These are phyloP conservation scores for Telenomus remus DNA, from an alignment of 1,140 invertebrate species.

Conservation along the genomic window DNA sequence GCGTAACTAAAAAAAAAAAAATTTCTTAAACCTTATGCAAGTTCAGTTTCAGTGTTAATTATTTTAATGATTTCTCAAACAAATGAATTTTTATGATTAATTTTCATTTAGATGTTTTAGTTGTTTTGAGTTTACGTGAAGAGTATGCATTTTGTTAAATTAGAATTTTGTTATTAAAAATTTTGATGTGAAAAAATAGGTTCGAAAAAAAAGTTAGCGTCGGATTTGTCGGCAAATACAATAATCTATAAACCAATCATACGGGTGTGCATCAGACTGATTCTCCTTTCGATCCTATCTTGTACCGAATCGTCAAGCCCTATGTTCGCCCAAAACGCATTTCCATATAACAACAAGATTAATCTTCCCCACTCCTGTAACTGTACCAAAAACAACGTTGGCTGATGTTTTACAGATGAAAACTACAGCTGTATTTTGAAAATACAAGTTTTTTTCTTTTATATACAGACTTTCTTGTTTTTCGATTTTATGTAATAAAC, in stretches of 20 bases:
- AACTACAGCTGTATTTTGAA: background rate
- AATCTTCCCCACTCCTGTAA: conserved; percentile 59
- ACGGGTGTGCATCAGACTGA: conserved; percentile 44
- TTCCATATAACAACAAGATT: conserved; percentile 72
- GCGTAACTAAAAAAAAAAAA: background rate
- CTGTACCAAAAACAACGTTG: conserved; percentile 49
- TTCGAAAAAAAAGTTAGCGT: background rate
- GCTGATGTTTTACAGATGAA: conserved; percentile 64
- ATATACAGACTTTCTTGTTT: no score
- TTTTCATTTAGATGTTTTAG: no score
- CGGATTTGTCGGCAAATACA: conserved; percentile 22
- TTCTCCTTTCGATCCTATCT: conserved; percentile 51
- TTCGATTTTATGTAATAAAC: no score
- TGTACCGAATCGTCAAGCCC: conserved; percentile 31
- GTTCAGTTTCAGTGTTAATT: no score
- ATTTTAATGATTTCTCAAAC: no score
- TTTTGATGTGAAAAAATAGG: no score
- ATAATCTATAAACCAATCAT: conserved; percentile 62
- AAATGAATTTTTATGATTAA: no score
- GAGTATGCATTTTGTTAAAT: no score
- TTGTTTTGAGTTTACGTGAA: no score
- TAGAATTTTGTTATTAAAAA: no score
- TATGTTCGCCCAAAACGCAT: conserved; percentile 61
- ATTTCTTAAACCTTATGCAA: no score
- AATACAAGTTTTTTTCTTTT: background rate